Evolutionary conservation across 1,140 invertebrate species (phyloP), one percentile per base, ranked within the genome.

Genomic region (Apis laboriosa): DNA sequence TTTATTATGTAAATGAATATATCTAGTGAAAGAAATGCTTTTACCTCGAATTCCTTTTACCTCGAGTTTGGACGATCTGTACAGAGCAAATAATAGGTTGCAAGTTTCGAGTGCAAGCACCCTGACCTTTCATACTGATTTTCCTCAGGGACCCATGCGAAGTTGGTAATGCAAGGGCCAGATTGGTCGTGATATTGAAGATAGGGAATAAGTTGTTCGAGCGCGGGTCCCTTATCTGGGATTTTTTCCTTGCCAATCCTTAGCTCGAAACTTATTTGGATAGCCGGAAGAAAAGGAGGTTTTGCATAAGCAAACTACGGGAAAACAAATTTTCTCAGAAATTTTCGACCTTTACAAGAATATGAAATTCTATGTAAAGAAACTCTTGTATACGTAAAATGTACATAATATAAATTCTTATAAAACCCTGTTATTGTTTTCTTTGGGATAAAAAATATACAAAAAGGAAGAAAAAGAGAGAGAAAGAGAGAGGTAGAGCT

Each of bases 61-160:
- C 34, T 15, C 12, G 2, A 49, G 9, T 21, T 9, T 19, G 13
- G 53, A 71, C 56, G 12, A 53, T 21, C 28, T 49, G 43, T 34
- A 9, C 43, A 72, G 56, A 61, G 55, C 17, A 34, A 79, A 72
- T 72, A 51, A 56, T 0, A 61, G 28, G 24, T 28, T 12, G 56
- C n/a, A 19, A 34, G 15, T 19, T 49, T 15, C 17, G 8, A 9
- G 28, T 17, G 5, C 53, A 13, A 49, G 53, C 34, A 58, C 24
- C 24, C 8, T 61, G 9, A 77, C 34, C 74, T 53, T 56, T 51
- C 61, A 43, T 66, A 66, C 63, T 43, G 24, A 79, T 79, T 72
- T 72, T 49, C 56, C 72, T 56, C 43, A 63, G 19, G 28, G 67
- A 55, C 55, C 28, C 49, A 56, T 12, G 56, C 17, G 17, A n/a